A percentile compares a stretch with the other conserved stretches of the same genome.
Evolutionary conservation across 2,113 vertebrate species (phyloP).

Genomic region (Corvus cornix): DNA sequence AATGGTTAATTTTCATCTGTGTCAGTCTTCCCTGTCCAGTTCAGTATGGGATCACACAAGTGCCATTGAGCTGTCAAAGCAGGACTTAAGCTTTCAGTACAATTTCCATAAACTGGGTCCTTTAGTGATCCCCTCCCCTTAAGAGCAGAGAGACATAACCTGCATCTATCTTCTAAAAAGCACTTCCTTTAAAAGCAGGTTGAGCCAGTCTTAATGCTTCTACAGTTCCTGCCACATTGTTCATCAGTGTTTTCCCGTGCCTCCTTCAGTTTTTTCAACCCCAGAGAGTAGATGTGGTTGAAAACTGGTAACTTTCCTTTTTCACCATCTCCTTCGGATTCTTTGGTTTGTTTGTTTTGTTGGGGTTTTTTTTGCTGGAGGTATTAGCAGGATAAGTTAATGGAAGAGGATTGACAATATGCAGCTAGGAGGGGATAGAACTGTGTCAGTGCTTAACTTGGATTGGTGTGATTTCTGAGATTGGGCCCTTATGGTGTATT

Average conservation of each 20-base stretch:
- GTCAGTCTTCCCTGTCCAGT: neutral
- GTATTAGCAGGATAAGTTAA: neutral
- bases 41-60: neutral
- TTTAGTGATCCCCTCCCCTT: neutral
- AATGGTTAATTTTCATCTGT: neutral
- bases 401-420: neutral
- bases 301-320: neutral
- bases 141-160: neutral
- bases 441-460: neutral
- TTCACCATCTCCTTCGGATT: neutral
- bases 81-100: neutral
- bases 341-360: neutral
- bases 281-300: accelerated
- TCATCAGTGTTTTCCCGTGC: neutral
- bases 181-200: neutral
- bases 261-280: neutral
- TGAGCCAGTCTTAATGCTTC: neutral
- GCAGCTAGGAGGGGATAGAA: neutral
- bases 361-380: neutral
- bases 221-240: accelerated
- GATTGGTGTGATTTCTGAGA: neutral
- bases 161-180: neutral
- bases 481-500: neutral
- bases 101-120: neutral
- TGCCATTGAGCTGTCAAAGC: neutral